phyloP scores from a whole-genome alignment of 2,113 vertebrate genomes.

The Petrocephalus zakoni region DNA sequence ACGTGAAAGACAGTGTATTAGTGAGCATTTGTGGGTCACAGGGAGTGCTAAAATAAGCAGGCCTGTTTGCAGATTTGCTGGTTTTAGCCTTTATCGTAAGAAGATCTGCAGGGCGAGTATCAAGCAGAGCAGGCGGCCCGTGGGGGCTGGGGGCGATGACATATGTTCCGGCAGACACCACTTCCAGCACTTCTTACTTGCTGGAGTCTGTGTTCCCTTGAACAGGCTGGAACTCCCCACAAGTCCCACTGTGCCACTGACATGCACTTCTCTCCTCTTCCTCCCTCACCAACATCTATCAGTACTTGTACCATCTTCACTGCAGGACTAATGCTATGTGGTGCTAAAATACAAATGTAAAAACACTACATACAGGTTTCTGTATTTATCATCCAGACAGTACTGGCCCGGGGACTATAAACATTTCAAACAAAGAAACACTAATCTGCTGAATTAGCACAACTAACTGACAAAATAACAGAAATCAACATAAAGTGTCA shows the following conservation, averaged over 20 bases:
- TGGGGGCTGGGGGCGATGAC: slow-evolving; percentile 33
- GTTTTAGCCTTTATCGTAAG: slow-evolving; percentile 55
- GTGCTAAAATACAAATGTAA: background rate
- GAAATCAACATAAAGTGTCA: background rate
- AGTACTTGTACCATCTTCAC: background rate
- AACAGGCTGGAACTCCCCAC: slow-evolving; percentile 38
- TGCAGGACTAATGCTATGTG: background rate
- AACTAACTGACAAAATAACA: background rate
- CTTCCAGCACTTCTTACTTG: slow-evolving; percentile 50
- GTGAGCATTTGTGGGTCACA: slow-evolving; percentile 6
- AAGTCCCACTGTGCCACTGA: slow-evolving; percentile 44
- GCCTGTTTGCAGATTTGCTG: slow-evolving; percentile 49
- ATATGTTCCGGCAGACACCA: slow-evolving; percentile 55
- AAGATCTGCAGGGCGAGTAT: slow-evolving; percentile 49
- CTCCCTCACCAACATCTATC: background rate
- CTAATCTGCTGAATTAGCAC: background rate
- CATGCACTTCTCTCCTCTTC: slow-evolving; percentile 33
- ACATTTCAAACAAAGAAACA: background rate
- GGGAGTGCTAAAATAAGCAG: slow-evolving; percentile 52
- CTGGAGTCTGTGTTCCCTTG: slow-evolving; percentile 33
- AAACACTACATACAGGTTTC: background rate
- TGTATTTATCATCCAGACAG: background rate
- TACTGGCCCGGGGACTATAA: background rate
- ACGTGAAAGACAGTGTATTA: background rate
- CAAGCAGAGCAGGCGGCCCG: slow-evolving; percentile 30